Conservation (phyloP, 2,113 vertebrate species). For the Lichenostomus cassidix region DNA sequence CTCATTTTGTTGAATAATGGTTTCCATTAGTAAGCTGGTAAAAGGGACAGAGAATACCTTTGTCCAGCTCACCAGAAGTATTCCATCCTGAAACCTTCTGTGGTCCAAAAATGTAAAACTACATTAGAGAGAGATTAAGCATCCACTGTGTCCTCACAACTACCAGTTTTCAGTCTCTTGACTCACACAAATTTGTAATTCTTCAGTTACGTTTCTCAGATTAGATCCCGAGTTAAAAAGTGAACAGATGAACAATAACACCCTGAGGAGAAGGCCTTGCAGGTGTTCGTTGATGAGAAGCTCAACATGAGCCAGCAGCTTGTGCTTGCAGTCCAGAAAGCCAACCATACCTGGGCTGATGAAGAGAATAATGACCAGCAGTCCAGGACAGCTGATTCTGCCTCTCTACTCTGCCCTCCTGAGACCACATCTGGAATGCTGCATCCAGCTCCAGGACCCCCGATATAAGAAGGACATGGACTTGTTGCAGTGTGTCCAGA, state of each 20-base stretch:
- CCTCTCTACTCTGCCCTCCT: accelerated
- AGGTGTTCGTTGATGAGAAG: neutral
- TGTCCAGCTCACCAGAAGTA: neutral
- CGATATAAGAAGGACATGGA: accelerated
- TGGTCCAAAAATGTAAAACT: neutral
- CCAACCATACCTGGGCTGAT: neutral
- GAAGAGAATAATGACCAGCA: neutral
- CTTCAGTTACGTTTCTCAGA: neutral
- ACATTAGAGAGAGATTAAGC: neutral
- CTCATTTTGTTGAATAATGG: neutral
- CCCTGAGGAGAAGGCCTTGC: neutral
- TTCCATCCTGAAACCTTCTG: neutral
- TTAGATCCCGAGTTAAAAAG: neutral
- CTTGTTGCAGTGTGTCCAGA: neutral
- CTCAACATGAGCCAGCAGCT: neutral
- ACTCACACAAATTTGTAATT: neutral
- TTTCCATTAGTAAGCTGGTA: neutral
- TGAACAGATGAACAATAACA: neutral
- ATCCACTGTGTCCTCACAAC: neutral
- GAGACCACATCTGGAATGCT: neutral
- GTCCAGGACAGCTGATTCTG: neutral
- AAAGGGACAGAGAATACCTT: neutral
- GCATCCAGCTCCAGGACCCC: neutral
- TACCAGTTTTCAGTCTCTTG: neutral
- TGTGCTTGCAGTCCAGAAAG: neutral